Evolutionary conservation across 35 echinoderm and acorn worm species (phyloP).

Genomic region (Ophiothrix spiculata): DNA sequence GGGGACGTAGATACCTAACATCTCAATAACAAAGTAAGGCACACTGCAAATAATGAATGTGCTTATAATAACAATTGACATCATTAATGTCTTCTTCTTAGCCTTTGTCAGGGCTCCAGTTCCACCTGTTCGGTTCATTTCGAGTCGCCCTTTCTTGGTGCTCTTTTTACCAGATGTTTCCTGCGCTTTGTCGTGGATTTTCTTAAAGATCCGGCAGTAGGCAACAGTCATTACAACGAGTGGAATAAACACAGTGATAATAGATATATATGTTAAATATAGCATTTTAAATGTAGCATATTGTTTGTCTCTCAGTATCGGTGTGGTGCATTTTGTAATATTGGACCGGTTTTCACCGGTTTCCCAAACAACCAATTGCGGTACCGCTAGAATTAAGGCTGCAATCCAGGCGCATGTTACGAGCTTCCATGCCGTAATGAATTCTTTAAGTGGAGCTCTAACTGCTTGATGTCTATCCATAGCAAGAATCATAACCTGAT

Average conservation of each 20-base stretch:
- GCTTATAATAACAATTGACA: constrained; percentile 87
- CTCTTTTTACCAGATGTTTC: constrained; percentile 66
- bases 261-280: constrained; percentile 64
- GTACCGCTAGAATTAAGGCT: constrained; percentile 49
- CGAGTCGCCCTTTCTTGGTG: constrained; percentile 51
- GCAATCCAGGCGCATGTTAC: constrained; percentile 59
- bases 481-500: constrained; percentile 77
- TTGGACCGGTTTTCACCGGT: not conserved
- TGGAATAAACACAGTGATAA: constrained; percentile 79
- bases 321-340: constrained; percentile 32
- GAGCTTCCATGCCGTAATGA: constrained; percentile 65
- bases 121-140: constrained; percentile 43
- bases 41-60: constrained; percentile 75
- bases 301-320: not conserved
- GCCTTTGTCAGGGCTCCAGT: constrained; percentile 71
- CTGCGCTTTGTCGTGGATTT: constrained; percentile 75
- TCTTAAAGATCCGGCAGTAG: constrained; percentile 68
- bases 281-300: constrained; percentile 7
- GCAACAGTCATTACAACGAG: constrained; percentile 68
- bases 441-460: constrained; percentile 71
- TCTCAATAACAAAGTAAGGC: constrained; percentile 82
- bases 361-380: constrained; percentile 71
- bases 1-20: constrained; percentile 21
- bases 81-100: constrained; percentile 85
- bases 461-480: constrained; percentile 84